Base-by-base conservation (phyloP, 2,797 vertebrate species). In the Ispidina lecontei region DNA sequence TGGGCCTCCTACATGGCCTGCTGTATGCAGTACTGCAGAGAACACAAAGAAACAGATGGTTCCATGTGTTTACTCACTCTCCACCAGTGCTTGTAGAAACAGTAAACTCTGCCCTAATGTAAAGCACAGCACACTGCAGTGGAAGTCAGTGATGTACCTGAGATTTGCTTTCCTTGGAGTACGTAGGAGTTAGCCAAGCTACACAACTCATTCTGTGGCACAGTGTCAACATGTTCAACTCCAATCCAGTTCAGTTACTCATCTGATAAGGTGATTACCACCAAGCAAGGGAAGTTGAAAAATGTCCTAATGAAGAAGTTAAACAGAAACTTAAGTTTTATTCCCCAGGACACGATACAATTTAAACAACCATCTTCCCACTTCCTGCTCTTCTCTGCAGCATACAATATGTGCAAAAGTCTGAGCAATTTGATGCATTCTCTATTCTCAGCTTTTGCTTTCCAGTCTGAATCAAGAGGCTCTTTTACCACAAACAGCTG, bases 41-140 rank as follows among this genome's bases (percentile, higher is more conserved):
- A 63, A 68, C 15, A 11, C 7, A 44, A 44, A 35, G 33, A 56
- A 86, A 8, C n/a, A 73, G 25, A 4, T 59, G 25, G 12, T 39
- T 28, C n/a, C 39, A 26, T 0, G 0, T n/a, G 7, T 46, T 10
- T 29, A 33, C 37, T 62, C 29, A 15, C 6, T 11, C 19, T 29
- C 47, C 39, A 14, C 14, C 43, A 46, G 33, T 46, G 8, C 25
- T 71, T 19, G 29, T 37, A 33, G 76, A 46, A 68, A 63, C 21
- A 31, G 7, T 22, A 41, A 67, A 41, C n/a, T 56, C 59, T 54
- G 44, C 21, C 20, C 26, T 33, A 26, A 58, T 33, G 43, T 59
- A 39, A 69, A 54, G n/a, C 33, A 10, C 28, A 58, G 20, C 9
- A 37, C 29, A 7, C 46, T 72, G 39, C 44, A 15, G 21, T 10